phyloP scores from a whole-genome alignment of 2,797 vertebrate genomes.

The Gouania willdenowi region DNA sequence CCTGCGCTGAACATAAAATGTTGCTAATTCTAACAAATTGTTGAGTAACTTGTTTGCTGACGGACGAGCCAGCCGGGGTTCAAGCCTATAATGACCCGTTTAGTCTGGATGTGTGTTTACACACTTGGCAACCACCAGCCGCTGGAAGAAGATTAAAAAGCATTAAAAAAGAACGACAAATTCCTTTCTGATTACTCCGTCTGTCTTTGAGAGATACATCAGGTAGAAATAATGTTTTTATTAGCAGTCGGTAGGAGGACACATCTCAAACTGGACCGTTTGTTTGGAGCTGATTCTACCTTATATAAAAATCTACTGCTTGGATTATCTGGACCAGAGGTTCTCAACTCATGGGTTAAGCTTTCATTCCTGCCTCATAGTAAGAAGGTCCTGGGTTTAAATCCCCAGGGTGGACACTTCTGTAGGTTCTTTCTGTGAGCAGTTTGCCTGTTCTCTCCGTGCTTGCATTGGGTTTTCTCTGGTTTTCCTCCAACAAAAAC shows the following conservation, averaged over 20 bases:
- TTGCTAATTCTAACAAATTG: neutral
- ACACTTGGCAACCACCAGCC: slow-evolving; percentile 49
- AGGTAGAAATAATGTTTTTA: slow-evolving; percentile 73
- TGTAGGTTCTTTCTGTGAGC: too few species aligned
- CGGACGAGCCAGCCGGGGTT: slow-evolving; percentile 18
- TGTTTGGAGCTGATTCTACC: too few species aligned
- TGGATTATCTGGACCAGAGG: too few species aligned
- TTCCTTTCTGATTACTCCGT: slow-evolving; percentile 67
- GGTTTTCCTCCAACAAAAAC: too few species aligned
- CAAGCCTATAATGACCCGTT: slow-evolving; percentile 43
- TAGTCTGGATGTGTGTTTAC: slow-evolving; percentile 55
- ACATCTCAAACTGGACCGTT: too few species aligned
- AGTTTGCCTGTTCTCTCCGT: too few species aligned
- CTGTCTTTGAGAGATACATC: slow-evolving; percentile 57
- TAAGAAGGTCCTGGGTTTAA: too few species aligned
- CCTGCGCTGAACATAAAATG: neutral
- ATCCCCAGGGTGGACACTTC: too few species aligned
- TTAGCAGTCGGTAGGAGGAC: slow-evolving; percentile 65
- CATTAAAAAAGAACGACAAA: slow-evolving; percentile 60
- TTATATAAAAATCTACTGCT: too few species aligned
- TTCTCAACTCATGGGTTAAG: too few species aligned
- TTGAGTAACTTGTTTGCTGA: slow-evolving; percentile 25
- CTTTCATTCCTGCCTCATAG: too few species aligned
- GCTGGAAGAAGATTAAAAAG: slow-evolving; percentile 68
- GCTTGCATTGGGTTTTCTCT: too few species aligned